These are phyloP conservation scores for Smittia sp. DNA, from an alignment of 2,888 invertebrate genomes.

Conservation along the genomic window DNA sequence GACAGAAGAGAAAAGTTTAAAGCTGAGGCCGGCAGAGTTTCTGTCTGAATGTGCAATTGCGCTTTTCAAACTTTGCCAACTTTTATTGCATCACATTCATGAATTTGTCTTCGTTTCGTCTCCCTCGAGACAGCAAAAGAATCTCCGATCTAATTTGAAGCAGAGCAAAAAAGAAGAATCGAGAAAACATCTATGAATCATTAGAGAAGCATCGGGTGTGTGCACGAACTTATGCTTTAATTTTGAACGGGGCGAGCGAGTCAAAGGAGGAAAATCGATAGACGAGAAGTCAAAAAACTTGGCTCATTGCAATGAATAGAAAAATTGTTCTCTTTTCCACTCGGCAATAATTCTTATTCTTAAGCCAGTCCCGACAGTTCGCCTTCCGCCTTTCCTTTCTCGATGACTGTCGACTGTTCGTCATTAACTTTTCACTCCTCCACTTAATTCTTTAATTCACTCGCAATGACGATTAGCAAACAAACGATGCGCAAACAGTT, in stretches of 20 bases:
- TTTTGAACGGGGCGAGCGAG: neutral
- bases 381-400: neutral
- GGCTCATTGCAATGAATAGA: neutral
- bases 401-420: too few relatives aligned
- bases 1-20: neutral
- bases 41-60: neutral
- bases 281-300: neutral
- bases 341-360: neutral
- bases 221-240: conserved; percentile 14
- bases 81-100: neutral
- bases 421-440: neutral
- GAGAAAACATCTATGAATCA: neutral
- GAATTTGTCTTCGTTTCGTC: neutral
- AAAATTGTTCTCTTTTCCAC: neutral
- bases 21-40: conserved; percentile 6
- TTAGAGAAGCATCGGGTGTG: neutral
- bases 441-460: too few relatives aligned
- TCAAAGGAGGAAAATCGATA: conserved; percentile 19
- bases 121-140: neutral
- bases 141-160: conserved; percentile 1
- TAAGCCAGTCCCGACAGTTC: neutral
- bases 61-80: conserved; percentile 21
- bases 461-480: neutral
- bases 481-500: neutral
- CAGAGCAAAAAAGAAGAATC: neutral